A percentile compares a stretch with the other conserved stretches of the same genome.
Evolutionary conservation across 2,797 vertebrate species (phyloP).

Genomic region (Argentina silus): DNA sequence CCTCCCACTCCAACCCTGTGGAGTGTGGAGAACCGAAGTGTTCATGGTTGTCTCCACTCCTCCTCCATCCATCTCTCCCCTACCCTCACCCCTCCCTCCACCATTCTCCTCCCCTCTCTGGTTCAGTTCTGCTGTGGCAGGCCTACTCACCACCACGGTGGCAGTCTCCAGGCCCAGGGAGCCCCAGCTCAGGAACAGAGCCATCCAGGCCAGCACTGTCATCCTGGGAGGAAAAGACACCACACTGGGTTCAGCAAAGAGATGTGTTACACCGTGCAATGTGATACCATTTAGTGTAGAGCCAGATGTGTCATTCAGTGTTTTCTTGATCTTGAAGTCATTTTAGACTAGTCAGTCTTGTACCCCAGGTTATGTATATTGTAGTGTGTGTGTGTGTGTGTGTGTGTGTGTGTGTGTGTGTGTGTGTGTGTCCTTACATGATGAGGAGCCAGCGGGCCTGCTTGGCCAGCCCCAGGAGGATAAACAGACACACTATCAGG

Average conservation of each 20-base stretch:
- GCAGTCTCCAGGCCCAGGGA: slow-evolving; percentile 91
- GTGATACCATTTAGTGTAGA: no score
- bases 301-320: slow-evolving; percentile 10
- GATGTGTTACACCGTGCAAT: no score
- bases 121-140: not conserved
- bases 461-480: slow-evolving; percentile 89
- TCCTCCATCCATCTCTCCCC: not conserved
- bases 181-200: slow-evolving; percentile 91
- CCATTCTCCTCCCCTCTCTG: not conserved
- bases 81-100: slow-evolving; percentile 5
- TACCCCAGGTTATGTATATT: no score
- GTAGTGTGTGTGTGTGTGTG: slow-evolving; percentile 2
- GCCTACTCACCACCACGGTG: slow-evolving; percentile 84
- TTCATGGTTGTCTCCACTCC: no score
- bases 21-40: no score
- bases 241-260: slow-evolving; percentile 24
- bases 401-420: slow-evolving; percentile 35
- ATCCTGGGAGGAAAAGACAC: slow-evolving; percentile 76
- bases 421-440: slow-evolving; percentile 76
- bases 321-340: not conserved
- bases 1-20: not conserved
- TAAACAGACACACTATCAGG: slow-evolving; percentile 90
- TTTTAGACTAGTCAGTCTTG: no score
- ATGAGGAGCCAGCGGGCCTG: slow-evolving; percentile 93
- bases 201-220: slow-evolving; percentile 87